A percentile compares a stretch with the other conserved stretches of the same genome.
Conservation (phyloP, 1,140 invertebrate genomes). For the Drosophila simulans region DNA sequence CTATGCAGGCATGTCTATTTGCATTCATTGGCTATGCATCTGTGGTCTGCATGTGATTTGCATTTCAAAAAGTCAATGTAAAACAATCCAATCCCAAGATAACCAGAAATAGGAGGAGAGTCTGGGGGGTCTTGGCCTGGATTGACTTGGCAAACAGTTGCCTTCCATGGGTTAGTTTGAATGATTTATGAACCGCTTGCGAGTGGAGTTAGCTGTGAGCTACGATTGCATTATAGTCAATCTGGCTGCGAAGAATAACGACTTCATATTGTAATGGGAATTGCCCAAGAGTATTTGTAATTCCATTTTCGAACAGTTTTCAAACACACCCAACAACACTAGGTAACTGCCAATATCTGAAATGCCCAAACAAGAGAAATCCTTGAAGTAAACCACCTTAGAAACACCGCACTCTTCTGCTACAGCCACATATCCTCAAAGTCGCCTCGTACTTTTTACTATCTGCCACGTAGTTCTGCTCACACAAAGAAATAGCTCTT, state of each 20-base stretch:
- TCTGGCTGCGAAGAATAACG: slow-evolving; percentile 7
- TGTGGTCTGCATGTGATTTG: slow-evolving; percentile 57
- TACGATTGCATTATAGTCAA: slow-evolving; percentile 14
- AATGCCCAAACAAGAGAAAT: slow-evolving; percentile 18
- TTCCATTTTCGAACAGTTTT: slow-evolving; percentile 13
- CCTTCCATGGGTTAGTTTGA: slow-evolving; percentile 20
- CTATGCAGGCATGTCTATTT: slow-evolving; percentile 46
- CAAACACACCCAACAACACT: slow-evolving; percentile 39
- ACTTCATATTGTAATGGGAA: slow-evolving; percentile 22
- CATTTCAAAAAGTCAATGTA: slow-evolving; percentile 52
- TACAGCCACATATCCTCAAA: slow-evolving; percentile 17
- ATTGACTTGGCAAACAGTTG: slow-evolving; percentile 44
- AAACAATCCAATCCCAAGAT: slow-evolving; percentile 29
- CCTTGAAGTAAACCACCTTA: slow-evolving; percentile 37
- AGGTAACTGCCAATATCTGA: slow-evolving; percentile 60
- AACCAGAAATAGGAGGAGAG: not conserved
- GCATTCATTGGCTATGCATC: slow-evolving; percentile 48
- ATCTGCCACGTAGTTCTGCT: slow-evolving; percentile 38
- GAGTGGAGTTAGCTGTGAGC: slow-evolving; percentile 11
- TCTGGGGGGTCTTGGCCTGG: slow-evolving; percentile 20
- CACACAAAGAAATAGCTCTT: slow-evolving; percentile 11
- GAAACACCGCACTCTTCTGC: slow-evolving; percentile 21
- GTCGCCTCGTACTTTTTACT: slow-evolving; percentile 16
- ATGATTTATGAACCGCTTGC: slow-evolving; percentile 38
- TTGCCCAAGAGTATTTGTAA: slow-evolving; percentile 4